phyloP scores from a whole-genome alignment of 92 coral and sea anemone genomes.

The Scolanthus callimorphus region DNA sequence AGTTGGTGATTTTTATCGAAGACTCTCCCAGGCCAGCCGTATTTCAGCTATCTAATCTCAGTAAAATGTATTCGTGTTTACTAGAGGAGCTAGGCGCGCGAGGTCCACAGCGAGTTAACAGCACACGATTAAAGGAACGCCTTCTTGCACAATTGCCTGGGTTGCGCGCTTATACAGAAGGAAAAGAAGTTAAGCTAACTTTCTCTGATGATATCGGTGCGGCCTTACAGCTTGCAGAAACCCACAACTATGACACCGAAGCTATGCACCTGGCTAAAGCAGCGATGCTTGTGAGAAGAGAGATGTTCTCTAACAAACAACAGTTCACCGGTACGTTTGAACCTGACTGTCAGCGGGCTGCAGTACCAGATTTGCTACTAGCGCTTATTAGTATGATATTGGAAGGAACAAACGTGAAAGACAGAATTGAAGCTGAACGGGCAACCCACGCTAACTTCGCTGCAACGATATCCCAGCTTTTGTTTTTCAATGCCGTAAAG shows the following conservation, averaged over 20 bases:
- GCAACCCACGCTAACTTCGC: not conserved
- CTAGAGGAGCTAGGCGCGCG: not conserved
- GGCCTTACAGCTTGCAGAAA: conserved; percentile 19
- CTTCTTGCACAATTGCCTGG: conserved; percentile 2
- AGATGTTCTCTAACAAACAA: conserved; percentile 10
- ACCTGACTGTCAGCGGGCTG: conserved; percentile 29
- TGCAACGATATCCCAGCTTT: conserved; percentile 21
- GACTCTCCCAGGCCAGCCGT: too few species aligned
- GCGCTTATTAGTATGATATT: conserved; percentile 41
- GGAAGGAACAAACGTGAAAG: conserved; percentile 22
- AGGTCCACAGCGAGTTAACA: not conserved
- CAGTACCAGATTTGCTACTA: conserved; percentile 33
- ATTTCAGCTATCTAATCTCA: too few species aligned
- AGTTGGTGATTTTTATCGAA: too few species aligned
- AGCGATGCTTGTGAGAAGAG: too few species aligned
- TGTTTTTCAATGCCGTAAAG: conserved; percentile 31
- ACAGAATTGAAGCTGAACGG: conserved; percentile 5
- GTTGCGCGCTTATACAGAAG: too few species aligned
- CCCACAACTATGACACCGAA: conserved; percentile 33
- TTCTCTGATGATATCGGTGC: conserved; percentile 18
- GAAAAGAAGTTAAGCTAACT: too few species aligned
- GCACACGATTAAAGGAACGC: not conserved
- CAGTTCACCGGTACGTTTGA: conserved; percentile 34
- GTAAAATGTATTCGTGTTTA: not conserved
- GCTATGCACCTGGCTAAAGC: too few species aligned